Percentiles rank a stretch among this genome's conserved stretches.
Evolutionary conservation across 2,113 vertebrate genomes (phyloP).

Genomic region (Dromaius novaehollandiae): DNA sequence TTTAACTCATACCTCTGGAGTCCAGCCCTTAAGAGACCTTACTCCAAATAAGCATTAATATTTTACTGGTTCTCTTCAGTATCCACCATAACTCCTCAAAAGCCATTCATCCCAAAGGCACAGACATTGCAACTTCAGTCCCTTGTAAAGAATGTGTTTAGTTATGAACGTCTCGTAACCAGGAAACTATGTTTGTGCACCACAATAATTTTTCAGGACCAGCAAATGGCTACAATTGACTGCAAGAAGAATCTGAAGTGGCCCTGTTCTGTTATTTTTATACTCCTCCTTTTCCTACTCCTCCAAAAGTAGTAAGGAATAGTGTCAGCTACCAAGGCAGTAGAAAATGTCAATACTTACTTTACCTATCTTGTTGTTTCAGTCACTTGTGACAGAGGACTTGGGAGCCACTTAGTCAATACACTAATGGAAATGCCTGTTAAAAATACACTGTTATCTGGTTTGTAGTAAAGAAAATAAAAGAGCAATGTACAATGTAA

Average conservation of each 20-base stretch:
- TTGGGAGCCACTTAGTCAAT: slow-evolving; percentile 38
- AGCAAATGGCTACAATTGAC: background rate
- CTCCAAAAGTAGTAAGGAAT: slow-evolving; percentile 32
- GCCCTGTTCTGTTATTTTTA: slow-evolving; percentile 33
- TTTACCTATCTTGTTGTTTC: slow-evolving; percentile 35
- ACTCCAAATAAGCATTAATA: background rate
- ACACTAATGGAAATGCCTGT: slow-evolving; percentile 45
- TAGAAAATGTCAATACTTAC: slow-evolving; percentile 44
- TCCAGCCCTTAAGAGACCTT: background rate
- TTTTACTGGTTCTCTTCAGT: background rate
- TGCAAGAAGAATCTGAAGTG: slow-evolving; percentile 7
- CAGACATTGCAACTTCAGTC: background rate
- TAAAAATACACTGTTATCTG: slow-evolving; percentile 42
- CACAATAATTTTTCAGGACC: background rate
- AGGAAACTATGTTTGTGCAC: background rate
- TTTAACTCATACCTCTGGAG: background rate
- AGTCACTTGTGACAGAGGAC: slow-evolving; percentile 32
- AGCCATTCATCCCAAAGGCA: background rate
- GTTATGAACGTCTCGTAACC: background rate
- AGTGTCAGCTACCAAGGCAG: background rate
- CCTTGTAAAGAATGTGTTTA: background rate
- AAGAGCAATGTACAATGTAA: slow-evolving; percentile 1
- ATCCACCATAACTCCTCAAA: background rate
- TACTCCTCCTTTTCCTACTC: background rate
- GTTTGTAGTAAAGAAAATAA: slow-evolving; percentile 43